Percentiles rank a stretch among this genome's conserved stretches.
Evolutionary conservation across 2,888 invertebrate species (phyloP).

Genomic region (Drosophila kuntzei): DNA sequence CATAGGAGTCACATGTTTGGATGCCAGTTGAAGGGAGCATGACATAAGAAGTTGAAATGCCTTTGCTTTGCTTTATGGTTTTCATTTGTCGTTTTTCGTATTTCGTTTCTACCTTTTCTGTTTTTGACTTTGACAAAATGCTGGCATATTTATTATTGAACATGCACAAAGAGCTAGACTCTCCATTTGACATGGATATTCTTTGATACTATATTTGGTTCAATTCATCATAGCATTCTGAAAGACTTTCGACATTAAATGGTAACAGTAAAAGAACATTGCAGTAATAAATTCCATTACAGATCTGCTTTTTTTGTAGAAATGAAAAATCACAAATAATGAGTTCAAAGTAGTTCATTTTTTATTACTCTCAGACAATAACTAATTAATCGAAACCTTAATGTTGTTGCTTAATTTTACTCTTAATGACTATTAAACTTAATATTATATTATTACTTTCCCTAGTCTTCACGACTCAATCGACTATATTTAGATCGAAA

Average conservation of each 20-base stretch:
- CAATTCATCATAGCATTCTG: constrained; percentile 24
- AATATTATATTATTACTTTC: too few relatives aligned
- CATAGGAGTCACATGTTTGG: background rate
- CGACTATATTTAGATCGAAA: too few relatives aligned
- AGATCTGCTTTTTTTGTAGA: background rate
- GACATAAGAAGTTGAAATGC: constrained; percentile 39
- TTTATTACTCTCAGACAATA: background rate
- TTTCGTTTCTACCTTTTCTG: constrained; percentile 45
- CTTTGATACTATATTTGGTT: background rate
- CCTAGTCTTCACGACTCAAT: too few relatives aligned
- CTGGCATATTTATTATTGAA: constrained; percentile 51
- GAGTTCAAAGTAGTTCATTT: too few relatives aligned
- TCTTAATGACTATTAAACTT: background rate
- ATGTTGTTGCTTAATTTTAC: background rate
- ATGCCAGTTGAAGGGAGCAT: constrained; percentile 11
- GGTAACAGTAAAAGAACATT: background rate
- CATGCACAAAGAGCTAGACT: constrained; percentile 37
- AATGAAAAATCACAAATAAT: background rate
- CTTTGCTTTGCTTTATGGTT: constrained; percentile 12
- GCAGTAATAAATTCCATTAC: background rate
- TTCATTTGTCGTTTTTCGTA: constrained; percentile 5
- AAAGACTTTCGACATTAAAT: constrained; percentile 9
- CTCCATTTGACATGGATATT: constrained; percentile 3
- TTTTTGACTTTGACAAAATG: constrained; percentile 71
- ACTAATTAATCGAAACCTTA: background rate